Evolutionary conservation across 1,140 invertebrate species (phyloP).

Genomic region (Diorhabda elongata): DNA sequence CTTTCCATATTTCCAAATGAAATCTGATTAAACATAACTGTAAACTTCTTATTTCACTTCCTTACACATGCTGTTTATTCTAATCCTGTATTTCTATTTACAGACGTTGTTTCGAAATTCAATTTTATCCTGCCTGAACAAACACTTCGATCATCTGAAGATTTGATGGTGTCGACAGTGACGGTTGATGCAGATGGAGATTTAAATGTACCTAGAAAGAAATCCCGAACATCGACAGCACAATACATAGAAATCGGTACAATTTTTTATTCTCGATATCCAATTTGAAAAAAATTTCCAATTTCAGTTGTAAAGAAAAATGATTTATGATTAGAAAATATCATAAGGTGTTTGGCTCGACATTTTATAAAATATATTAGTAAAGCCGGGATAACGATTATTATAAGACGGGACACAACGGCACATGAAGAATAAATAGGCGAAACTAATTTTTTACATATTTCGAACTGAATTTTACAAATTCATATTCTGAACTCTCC

Average conservation of each 20-base stretch:
- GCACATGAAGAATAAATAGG: background rate
- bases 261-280: background rate
- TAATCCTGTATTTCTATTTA: slow-evolving; percentile 22
- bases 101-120: slow-evolving; percentile 56
- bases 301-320: too few species aligned
- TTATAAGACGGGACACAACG: background rate
- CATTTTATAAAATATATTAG: too few species aligned
- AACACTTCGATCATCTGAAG: background rate
- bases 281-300: too few species aligned
- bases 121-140: slow-evolving; percentile 51
- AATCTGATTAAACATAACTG: too few species aligned
- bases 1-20: too few species aligned
- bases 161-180: slow-evolving; percentile 1
- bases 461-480: too few species aligned
- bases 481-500: too few species aligned
- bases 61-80: background rate
- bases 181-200: slow-evolving; percentile 47
- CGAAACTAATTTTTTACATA: too few species aligned
- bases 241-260: slow-evolving; percentile 41
- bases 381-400: background rate
- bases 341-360: too few species aligned
- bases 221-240: slow-evolving; percentile 17
- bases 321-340: too few species aligned
- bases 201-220: slow-evolving; percentile 42
- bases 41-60: too few species aligned